phyloP scores from a whole-genome alignment of 1,140 invertebrate genomes.

The Cylas formicarius region DNA sequence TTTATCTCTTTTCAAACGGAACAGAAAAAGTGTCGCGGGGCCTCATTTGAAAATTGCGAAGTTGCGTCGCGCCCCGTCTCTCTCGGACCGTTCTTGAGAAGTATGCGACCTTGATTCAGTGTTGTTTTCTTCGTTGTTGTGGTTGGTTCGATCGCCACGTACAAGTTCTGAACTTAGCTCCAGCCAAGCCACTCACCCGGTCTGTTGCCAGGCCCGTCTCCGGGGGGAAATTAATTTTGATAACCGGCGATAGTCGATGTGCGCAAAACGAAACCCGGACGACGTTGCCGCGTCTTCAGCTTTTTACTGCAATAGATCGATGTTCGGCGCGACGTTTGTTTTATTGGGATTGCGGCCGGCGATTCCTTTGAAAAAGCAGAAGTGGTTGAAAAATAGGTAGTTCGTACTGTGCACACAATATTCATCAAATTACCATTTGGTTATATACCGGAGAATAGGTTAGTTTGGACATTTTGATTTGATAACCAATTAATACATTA shows the following conservation, averaged over 20 bases:
- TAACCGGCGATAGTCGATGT: background rate
- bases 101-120: constrained; percentile 30
- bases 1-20: too few relatives aligned
- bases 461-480: too few relatives aligned
- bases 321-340: constrained; percentile 2
- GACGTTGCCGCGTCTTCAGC: too few relatives aligned
- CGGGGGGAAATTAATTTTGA: constrained; percentile 10
- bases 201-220: constrained; percentile 9
- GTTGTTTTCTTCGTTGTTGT: background rate
- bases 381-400: too few relatives aligned
- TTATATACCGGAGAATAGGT: too few relatives aligned
- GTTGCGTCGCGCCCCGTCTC: background rate
- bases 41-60: background rate
- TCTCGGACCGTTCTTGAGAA: constrained; percentile 24
- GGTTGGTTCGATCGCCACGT: background rate
- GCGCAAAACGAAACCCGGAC: too few relatives aligned
- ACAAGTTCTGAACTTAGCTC: background rate
- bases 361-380: background rate
- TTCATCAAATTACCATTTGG: too few relatives aligned
- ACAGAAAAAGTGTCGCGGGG: too few relatives aligned
- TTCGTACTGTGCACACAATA: too few relatives aligned
- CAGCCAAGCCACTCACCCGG: background rate
- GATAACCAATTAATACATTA: too few relatives aligned
- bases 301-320: too few relatives aligned
- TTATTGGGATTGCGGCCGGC: background rate